Base-by-base conservation (phyloP, 2,797 vertebrate species). In the Eulemur rubriventer region DNA sequence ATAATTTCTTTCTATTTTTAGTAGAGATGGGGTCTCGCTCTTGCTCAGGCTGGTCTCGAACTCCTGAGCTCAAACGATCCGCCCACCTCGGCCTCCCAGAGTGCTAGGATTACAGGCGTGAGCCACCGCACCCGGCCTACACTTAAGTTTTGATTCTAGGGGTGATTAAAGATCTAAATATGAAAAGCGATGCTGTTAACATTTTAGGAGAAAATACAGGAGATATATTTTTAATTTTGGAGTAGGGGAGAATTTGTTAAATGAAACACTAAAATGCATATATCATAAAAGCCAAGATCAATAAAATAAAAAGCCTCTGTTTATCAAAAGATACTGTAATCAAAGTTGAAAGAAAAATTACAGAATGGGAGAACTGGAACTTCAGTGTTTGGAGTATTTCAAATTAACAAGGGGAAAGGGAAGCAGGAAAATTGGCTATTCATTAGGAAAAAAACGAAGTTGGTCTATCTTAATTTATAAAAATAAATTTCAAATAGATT, bases 341-440 rank as follows among this genome's bases (percentile, higher is more conserved):
- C 5, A 13, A 95, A 88, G 26, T 73, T 76, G 69, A 87, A 59
- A 88, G 59, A 81, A 86, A 91, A 73, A 85, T 81, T 87, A 59
- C 33, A 75, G 43, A 55, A 65, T 80, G 24, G 55, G 33, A 91
- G 24, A 91, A 4, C 4, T 22, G 61, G 4, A 76, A 46, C 14
- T 17, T 70, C 12, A 17, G 4, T 50, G 12, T 80, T 89, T 84
- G 73, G 26, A 63, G 13, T 59, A 52, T 79, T 96, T 73, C 22
- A 67, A 73, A 13, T 84, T 35, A 72, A 55, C 18, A 41, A 78
- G 80, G n/a, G 33, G 38, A 79, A 96, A 13, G 46, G 26, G 3
- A 46, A 84, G 52, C n/a, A 73, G 4, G 76, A 72, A 18, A 72
- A 78, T 41, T 61, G 63, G 55, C 28, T 80, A 59, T 50, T n/a